phyloP scores from a whole-genome alignment of 1,140 invertebrate species.

The Psilanteris sp. region DNA sequence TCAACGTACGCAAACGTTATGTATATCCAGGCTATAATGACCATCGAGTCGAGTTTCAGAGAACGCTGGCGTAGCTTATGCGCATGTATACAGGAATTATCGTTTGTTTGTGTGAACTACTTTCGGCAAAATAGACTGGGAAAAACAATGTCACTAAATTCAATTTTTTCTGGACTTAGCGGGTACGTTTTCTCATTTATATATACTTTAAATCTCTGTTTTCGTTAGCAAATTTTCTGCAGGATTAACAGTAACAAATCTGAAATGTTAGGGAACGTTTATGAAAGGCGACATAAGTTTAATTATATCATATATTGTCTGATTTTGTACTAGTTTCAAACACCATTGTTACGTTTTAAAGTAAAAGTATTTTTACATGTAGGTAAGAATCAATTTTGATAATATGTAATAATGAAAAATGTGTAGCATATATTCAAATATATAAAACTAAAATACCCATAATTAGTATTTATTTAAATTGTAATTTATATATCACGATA shows the following conservation, averaged over 20 bases:
- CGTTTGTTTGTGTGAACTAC: neutral
- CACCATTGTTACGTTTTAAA: too few species aligned
- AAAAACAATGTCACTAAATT: slow-evolving; percentile 40
- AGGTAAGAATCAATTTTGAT: too few species aligned
- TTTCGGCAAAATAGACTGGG: slow-evolving; percentile 14
- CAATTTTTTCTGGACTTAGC: slow-evolving; percentile 34
- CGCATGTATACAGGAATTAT: neutral
- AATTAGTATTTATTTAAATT: too few species aligned
- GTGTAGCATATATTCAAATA: too few species aligned
- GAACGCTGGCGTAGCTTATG: neutral
- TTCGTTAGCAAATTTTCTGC: slow-evolving; percentile 24
- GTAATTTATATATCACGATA: too few species aligned
- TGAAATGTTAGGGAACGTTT: too few species aligned
- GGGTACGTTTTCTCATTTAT: slow-evolving; percentile 25
- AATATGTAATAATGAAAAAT: too few species aligned
- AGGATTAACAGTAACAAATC: slow-evolving; percentile 15
- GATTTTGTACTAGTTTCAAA: too few species aligned
- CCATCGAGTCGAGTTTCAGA: slow-evolving; percentile 14
- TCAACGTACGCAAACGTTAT: slow-evolving; percentile 54
- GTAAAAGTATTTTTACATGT: too few species aligned
- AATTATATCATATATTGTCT: too few species aligned
- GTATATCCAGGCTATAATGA: slow-evolving; percentile 47
- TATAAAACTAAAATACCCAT: too few species aligned
- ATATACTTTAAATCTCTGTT: slow-evolving; percentile 36
- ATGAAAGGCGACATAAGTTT: too few species aligned